Evolutionary conservation across 1,140 invertebrate species (phyloP), one percentile per base, ranked within the genome.

Genomic region (Battus philenor): DNA sequence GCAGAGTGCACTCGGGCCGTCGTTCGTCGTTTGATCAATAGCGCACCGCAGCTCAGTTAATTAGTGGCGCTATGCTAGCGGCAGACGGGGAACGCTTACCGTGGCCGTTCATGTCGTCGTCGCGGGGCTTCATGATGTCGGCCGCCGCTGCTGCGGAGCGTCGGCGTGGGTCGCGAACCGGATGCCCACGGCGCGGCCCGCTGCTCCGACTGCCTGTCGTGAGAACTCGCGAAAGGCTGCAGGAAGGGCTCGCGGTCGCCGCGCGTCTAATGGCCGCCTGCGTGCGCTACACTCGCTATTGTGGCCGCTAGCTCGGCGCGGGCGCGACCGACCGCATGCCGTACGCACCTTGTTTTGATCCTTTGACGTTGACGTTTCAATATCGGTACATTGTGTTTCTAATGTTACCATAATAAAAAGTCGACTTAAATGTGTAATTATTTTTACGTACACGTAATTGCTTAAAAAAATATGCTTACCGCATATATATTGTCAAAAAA

Each of bases 161-260:
- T 31, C 17, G 15, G 20, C 7, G 34, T 39, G 18, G 26, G 34
- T 12, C 18, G 27, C 12, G 9, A 30, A 39, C 49, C 34, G 34
- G 49, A 32, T 44, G 6, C 15, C 17, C 29, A 16, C 47, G 32
- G 41, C 22, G 52, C 94, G 17, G 94, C 92, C 47, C 89, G 91
- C 56, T 89, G 52, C n/a, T n/a, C 46, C 65, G n/a, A n/a, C n/a
- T n/a, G n/a, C n/a, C n/a, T n/a, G n/a, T n/a, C n/a, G n/a, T n/a
- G n/a, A n/a, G n/a, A n/a, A n/a, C n/a, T n/a, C n/a, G n/a, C 18
- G 49, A 50, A 64, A 26, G 60, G 61, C 22, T 33, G 18, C 39
- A 56, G 81, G 41, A 95, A 92, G n/a, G n/a, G n/a, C n/a, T n/a
- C n/a, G n/a, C n/a, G n/a, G n/a, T n/a, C n/a, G n/a, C n/a, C n/a